Base-by-base conservation (phyloP, 1,140 invertebrate genomes). In the Drosophila triauraria region DNA sequence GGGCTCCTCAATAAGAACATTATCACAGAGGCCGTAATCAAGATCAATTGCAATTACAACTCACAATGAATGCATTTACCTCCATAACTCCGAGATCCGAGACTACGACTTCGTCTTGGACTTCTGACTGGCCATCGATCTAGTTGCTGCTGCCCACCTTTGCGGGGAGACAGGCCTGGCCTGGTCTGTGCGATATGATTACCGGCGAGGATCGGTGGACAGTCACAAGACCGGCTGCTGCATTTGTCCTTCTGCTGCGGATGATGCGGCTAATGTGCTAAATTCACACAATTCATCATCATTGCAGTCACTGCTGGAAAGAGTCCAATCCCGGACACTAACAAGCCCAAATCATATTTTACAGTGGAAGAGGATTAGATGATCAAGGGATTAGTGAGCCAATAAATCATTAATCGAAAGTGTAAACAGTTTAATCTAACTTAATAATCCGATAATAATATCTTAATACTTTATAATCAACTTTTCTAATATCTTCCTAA, bases 1-100 rank as follows among this genome's bases (percentile, higher is more conserved):
- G 9, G 32, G 32, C 32, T 68, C 50, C 67, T 71, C 58, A 64
- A 83, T 87, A 87, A 87, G 84, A 90, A 85, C 85, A 85, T 88
- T 88, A 88, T 88, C 84, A 80, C 82, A 82, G 77, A 44, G 86
- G 75, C 82, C 78, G 77, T 91, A 90, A 90, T 90, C 86, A 90
- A 91, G 88, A 91, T 91, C 88, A 91, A 91, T 91, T 88, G 88
- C 88, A 91, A 91, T 91, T 91, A 91, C 88, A 88, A 91, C 81
- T 67, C 87, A 81, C 85, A 90, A 90, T 90, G 86, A 90, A 84
- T 90, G 86, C 86, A 88, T 78, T 88, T 86, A 84, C 72, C 79
- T 70, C 69, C 78, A 76, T 79, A 80, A 72, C 78, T 85, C 57
- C 20, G 13, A 25, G 32, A 20, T 23, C 12, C 51, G 17, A 32